Percentiles rank a stretch among this genome's conserved stretches.
These are phyloP conservation scores for Premnoplex brunnescens DNA, from an alignment of 2,797 vertebrate species.

Conservation along the genomic window DNA sequence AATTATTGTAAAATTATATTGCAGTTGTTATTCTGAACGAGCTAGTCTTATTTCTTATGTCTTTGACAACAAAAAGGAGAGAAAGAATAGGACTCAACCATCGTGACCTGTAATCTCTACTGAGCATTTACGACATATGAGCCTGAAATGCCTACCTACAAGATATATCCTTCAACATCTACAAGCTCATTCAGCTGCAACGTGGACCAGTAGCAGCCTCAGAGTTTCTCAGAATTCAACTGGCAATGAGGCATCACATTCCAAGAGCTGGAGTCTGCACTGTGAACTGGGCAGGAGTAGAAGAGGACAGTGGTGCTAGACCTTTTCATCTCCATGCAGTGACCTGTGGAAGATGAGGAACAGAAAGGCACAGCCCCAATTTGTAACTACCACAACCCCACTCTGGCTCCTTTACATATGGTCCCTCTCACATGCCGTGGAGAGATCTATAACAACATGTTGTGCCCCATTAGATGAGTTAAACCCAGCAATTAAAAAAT, in stretches of 20 bases:
- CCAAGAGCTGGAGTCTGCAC: neutral
- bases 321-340: neutral
- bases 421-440: neutral
- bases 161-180: neutral
- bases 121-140: neutral
- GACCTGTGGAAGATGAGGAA: neutral
- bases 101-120: neutral
- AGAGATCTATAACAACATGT: neutral
- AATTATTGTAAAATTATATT: neutral
- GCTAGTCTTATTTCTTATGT: neutral
- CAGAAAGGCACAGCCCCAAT: neutral
- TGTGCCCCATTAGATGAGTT: slow-evolving; percentile 18
- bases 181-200: neutral
- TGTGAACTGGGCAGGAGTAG: neutral
- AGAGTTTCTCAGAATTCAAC: neutral
- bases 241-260: fast-evolving
- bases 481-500: slow-evolving; percentile 40
- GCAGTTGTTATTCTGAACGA: neutral
- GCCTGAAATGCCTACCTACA: neutral
- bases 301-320: neutral
- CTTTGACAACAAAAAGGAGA: neutral
- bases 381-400: neutral
- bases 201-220: neutral
- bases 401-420: fast-evolving
- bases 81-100: neutral